These are phyloP conservation scores for Petrocephalus schoutedeni DNA, from an alignment of 2,797 vertebrate species.

Conservation along the genomic window DNA sequence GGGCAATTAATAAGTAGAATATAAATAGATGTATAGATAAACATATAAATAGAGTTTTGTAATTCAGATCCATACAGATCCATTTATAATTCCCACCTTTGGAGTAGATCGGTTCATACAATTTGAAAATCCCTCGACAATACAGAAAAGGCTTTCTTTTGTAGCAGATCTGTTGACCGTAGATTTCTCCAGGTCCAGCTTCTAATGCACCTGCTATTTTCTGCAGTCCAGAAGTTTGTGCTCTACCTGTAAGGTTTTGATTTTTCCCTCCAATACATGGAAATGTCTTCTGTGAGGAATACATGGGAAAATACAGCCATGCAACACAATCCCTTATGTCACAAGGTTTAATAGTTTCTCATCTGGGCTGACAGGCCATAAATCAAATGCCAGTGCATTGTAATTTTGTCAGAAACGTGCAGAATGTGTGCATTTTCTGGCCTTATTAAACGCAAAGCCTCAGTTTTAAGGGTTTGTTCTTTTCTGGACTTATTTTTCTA, in stretches of 20 bases:
- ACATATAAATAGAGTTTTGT: neutral
- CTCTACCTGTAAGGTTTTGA: neutral
- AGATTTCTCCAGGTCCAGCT: neutral
- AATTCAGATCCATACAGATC: neutral
- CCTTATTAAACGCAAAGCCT: neutral
- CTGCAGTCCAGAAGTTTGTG: neutral
- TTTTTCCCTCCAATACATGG: neutral
- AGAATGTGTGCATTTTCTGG: neutral
- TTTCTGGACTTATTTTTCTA: neutral
- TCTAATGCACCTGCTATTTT: too few relatives aligned
- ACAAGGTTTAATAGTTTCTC: neutral
- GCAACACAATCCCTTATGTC: constrained; percentile 11
- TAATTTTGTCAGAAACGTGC: neutral
- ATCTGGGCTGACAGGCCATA: neutral
- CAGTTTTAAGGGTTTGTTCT: neutral
- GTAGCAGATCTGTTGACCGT: neutral
- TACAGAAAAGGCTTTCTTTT: neutral
- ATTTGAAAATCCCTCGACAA: neutral
- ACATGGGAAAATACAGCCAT: neutral
- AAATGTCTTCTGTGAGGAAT: neutral
- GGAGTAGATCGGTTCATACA: neutral
- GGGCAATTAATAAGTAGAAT: neutral
- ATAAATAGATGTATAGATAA: neutral
- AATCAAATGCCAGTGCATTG: constrained; percentile 1
- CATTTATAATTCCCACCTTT: neutral